phyloP scores from a whole-genome alignment of 2,797 vertebrate species.

The Poecilia wingei region DNA sequence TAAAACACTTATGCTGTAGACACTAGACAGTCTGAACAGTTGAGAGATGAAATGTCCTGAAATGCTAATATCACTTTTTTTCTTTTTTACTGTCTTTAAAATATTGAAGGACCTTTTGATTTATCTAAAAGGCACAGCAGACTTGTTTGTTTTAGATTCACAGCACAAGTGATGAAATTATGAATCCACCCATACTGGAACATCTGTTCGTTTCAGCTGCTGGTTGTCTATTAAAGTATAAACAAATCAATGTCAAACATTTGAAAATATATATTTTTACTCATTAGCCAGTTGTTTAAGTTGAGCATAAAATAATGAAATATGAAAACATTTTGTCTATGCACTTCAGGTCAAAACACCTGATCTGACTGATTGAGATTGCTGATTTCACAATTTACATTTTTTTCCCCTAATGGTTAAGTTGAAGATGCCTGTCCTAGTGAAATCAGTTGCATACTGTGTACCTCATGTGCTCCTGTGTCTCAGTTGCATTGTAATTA shows the following conservation, averaged over 20 bases:
- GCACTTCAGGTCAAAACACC: background rate
- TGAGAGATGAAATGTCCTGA: constrained; percentile 15
- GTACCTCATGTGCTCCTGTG: background rate
- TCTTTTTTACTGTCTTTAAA: background rate
- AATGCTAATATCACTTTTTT: constrained; percentile 2
- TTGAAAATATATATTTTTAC: background rate
- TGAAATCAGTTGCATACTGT: background rate
- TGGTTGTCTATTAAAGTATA: background rate
- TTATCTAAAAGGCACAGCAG: background rate
- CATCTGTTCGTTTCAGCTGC: background rate
- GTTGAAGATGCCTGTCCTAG: no score
- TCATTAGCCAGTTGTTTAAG: background rate
- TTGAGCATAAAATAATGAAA: background rate
- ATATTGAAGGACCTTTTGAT: background rate
- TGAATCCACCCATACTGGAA: background rate
- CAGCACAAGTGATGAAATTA: background rate
- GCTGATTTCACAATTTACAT: background rate
- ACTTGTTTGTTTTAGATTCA: background rate
- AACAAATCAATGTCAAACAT: background rate
- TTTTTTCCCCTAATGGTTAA: background rate
- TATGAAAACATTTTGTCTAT: background rate
- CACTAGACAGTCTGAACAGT: constrained; percentile 12
- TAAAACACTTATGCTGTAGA: constrained; percentile 23
- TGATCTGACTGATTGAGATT: background rate
- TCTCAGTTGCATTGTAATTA: background rate